phyloP scores from a whole-genome alignment of 2,113 vertebrate species.

The Geococcyx californianus region DNA sequence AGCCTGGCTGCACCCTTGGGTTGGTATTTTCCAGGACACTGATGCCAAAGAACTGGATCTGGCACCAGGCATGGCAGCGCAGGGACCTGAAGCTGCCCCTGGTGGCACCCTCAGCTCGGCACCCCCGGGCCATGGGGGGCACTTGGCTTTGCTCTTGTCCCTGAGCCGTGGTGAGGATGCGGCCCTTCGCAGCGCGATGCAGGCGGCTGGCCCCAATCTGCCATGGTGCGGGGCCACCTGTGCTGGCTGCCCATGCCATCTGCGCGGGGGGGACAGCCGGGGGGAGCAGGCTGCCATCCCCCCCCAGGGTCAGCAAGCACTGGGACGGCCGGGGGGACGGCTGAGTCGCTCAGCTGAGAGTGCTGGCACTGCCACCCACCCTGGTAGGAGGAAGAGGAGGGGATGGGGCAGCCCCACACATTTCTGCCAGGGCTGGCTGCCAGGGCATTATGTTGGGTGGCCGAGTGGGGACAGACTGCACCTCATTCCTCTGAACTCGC shows the following conservation, averaged over 20 bases:
- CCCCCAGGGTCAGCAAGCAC: not conserved
- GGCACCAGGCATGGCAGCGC: rapidly evolving
- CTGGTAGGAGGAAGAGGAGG: not conserved
- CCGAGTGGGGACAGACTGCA: not conserved
- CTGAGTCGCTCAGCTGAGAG: not conserved
- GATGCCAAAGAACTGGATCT: rapidly evolving
- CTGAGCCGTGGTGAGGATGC: not conserved
- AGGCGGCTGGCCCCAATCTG: constrained; percentile 40
- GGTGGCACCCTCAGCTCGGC: not conserved
- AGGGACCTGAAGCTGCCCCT: not conserved
- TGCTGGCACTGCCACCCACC: not conserved
- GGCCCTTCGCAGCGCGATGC: not conserved
- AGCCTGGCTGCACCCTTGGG: rapidly evolving
- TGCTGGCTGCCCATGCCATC: constrained; percentile 53
- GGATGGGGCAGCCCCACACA: not conserved
- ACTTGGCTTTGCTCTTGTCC: not conserved
- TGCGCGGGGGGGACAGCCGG: not conserved
- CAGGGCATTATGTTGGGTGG: not conserved
- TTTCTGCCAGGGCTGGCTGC: not conserved
- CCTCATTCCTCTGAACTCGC: rapidly evolving
- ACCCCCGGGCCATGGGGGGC: rapidly evolving
- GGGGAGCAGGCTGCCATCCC: not conserved
- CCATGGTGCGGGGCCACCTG: constrained; percentile 30
- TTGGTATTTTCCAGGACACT: not conserved
- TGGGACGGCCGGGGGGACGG: not conserved